phyloP scores from a whole-genome alignment of 2,113 vertebrate species.

The Athene cunicularia region DNA sequence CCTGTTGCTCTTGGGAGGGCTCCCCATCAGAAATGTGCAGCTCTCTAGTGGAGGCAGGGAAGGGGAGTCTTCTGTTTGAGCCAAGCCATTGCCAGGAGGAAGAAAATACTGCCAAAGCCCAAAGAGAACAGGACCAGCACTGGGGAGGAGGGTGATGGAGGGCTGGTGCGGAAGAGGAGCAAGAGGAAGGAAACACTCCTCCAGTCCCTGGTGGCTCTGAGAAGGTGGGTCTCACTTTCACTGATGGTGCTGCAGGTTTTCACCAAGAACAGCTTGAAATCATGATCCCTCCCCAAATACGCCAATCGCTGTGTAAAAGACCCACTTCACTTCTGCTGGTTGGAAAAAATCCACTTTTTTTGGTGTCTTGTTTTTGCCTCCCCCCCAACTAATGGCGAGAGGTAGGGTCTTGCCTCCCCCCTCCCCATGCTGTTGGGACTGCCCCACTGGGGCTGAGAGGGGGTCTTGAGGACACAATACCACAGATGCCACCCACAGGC shows the following conservation, averaged over 20 bases:
- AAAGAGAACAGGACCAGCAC: not conserved
- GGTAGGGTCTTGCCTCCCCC: not conserved
- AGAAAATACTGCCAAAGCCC: slow-evolving; percentile 30
- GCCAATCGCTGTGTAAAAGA: not conserved
- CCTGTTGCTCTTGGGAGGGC: not conserved
- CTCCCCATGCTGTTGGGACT: not conserved
- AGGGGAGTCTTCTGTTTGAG: not conserved
- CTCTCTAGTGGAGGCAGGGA: not conserved
- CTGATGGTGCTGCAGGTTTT: not conserved
- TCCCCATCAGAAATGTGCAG: not conserved
- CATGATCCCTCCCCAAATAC: not conserved
- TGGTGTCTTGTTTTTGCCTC: not conserved
- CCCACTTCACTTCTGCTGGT: not conserved
- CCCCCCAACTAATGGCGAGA: fast-evolving
- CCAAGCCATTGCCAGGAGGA: slow-evolving; percentile 12
- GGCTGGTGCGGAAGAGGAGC: not conserved
- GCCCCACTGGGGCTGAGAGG: not conserved
- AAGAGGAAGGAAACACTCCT: not conserved
- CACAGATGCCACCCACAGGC: not conserved
- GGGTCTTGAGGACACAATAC: not conserved
- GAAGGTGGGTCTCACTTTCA: not conserved
- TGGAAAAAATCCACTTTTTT: fast-evolving
- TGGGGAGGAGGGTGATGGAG: not conserved
- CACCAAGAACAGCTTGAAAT: not conserved
- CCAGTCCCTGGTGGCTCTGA: not conserved